Percentiles rank a stretch among this genome's conserved stretches.
phyloP scores from a whole-genome alignment of 2,888 invertebrate genomes.

The Xanthia togata region DNA sequence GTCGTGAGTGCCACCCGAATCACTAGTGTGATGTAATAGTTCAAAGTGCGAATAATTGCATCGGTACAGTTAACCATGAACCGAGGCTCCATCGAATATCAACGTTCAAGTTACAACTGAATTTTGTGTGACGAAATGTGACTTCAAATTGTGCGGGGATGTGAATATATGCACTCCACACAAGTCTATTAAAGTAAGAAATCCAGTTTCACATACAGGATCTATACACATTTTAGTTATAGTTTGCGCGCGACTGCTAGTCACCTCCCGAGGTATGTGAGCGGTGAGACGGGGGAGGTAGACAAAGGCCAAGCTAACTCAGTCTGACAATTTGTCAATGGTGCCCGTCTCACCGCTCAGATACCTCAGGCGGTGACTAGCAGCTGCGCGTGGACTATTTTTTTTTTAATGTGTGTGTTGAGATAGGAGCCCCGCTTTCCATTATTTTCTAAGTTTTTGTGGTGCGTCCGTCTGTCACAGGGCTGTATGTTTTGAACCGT shows the following conservation, averaged over 20 bases:
- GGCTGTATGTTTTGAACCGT: too few relatives aligned
- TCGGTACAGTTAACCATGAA: constrained; percentile 21
- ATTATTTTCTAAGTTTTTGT: not conserved
- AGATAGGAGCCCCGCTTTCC: not conserved
- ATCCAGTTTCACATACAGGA: not conserved
- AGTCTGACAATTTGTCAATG: too few relatives aligned
- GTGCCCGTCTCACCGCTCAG: too few relatives aligned
- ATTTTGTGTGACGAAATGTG: not conserved
- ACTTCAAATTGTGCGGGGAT: not conserved
- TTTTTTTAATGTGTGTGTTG: not conserved
- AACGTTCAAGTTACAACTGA: too few relatives aligned
- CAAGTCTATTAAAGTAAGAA: not conserved
- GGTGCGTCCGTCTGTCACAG: too few relatives aligned
- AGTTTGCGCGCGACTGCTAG: too few relatives aligned
- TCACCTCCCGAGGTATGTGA: too few relatives aligned
- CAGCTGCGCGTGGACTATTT: too few relatives aligned
- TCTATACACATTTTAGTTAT: not conserved
- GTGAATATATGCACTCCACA: not conserved
- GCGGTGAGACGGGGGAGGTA: too few relatives aligned
- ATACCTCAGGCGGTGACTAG: too few relatives aligned
- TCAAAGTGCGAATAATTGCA: constrained; percentile 38
- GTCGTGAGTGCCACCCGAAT: constrained; percentile 1
- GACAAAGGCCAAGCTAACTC: too few relatives aligned
- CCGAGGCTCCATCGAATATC: not conserved
- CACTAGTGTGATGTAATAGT: constrained; percentile 31